Base-by-base conservation (phyloP, 2,888 invertebrate species). In the Cantharis nigra region DNA sequence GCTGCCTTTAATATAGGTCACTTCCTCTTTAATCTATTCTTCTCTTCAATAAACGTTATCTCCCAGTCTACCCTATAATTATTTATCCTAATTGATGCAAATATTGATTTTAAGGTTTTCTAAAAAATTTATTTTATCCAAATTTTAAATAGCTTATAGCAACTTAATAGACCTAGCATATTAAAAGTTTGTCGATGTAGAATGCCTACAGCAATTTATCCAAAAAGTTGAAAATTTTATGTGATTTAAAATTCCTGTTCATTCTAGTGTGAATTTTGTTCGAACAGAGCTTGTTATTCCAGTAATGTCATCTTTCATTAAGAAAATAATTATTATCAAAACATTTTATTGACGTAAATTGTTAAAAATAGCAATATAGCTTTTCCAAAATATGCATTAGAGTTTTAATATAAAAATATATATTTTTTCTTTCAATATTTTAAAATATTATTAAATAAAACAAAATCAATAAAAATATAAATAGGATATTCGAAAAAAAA, bases 11-110 rank as follows among this genome's bases (percentile, higher is more conserved):
- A 81, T 81, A 75, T 79, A 81, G 79, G 81, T 81, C 79, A 79
- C 78, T 79, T 81, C 81, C 81, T 73, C 72, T 78, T 77, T 77
- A 81, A 78, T 77, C 78, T 76, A 75, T 78, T 81, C 79, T 81
- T 74, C 78, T 78, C 78, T 75, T 78, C 78, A 78, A 78, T 78
- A 75, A 78, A 76, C 71, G 78, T 71, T 78, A 78, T 76, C 78
- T 72, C 72, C 75, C 70, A 75, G 70, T 72, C 30, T 64, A 78
- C 75, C 75, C 72, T 78, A 71, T 75, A 78, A 75, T 75, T 76
- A 78, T 76, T 78, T 75, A 72, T 73, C 69, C 76, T 78, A 76
- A 76, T 78, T 78, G 78, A 78, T 71, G 69, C 69, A 78, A 71
- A 73, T 49, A 49, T 49, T 49, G 49, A 49, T 49, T 78, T 73